phyloP scores from a whole-genome alignment of 1,140 invertebrate species.

The Pseudomyrmex pallidus region DNA sequence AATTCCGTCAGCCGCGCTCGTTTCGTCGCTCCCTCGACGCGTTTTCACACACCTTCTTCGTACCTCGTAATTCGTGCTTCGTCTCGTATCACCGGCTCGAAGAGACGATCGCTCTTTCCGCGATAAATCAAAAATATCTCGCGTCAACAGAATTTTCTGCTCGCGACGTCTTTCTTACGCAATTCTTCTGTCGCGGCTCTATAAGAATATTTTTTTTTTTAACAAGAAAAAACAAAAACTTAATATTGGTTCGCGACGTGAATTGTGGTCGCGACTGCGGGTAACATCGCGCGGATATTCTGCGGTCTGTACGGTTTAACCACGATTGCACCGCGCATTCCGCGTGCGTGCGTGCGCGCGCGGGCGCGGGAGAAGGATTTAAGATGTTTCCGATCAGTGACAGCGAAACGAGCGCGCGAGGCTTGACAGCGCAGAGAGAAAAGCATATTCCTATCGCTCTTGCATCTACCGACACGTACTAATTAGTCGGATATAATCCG shows the following conservation, averaged over 20 bases:
- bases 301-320: neutral
- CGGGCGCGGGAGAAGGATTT: conserved; percentile 59
- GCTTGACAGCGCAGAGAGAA: conserved; percentile 8
- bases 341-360: conserved; percentile 51
- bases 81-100: conserved; percentile 27
- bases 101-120: conserved; percentile 5
- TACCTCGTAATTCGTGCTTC: conserved; percentile 33
- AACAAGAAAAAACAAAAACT: neutral
- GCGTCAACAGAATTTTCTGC: neutral
- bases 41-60: conserved; percentile 49
- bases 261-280: conserved; percentile 8
- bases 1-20: conserved; percentile 53
- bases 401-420: conserved; percentile 21
- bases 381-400: conserved; percentile 73
- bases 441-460: conserved; percentile 37
- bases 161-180: no score
- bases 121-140: conserved; percentile 45
- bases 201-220: conserved; percentile 13
- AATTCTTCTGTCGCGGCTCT: neutral
- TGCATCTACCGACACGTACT: conserved; percentile 19
- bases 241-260: neutral
- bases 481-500: conserved; percentile 46
- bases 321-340: conserved; percentile 27
- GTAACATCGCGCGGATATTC: neutral
- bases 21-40: conserved; percentile 16